These are phyloP conservation scores for Periophthalmus magnuspinnatus DNA, from an alignment of 2,797 vertebrate species.

Conservation along the genomic window DNA sequence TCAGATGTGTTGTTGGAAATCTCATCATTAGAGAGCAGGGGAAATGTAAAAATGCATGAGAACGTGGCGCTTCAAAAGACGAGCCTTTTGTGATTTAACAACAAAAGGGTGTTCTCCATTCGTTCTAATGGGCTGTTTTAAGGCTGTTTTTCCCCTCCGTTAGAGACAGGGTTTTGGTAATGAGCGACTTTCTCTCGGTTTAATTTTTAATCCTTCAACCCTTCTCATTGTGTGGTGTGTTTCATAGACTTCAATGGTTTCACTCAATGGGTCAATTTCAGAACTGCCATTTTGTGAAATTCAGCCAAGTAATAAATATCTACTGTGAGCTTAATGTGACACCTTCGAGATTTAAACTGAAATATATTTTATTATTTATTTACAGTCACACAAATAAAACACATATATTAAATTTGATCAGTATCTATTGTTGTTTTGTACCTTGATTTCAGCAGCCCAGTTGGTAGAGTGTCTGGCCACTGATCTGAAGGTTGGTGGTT, in stretches of 20 bases:
- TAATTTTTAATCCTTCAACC: constrained; percentile 46
- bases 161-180: constrained; percentile 68
- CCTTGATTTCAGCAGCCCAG: too few relatives aligned
- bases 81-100: constrained; percentile 56
- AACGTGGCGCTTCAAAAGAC: constrained; percentile 54
- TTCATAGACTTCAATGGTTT: constrained; percentile 3
- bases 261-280: background rate
- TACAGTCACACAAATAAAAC: background rate
- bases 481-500: too few relatives aligned
- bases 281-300: background rate
- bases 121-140: constrained; percentile 58
- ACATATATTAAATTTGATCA: background rate
- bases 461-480: too few relatives aligned
- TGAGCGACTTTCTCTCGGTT: constrained; percentile 62
- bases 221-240: background rate
- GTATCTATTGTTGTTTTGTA: background rate
- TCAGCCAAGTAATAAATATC: background rate
- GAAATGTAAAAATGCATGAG: constrained; percentile 38
- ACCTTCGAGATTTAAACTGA: background rate
- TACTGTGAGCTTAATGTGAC: background rate
- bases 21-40: constrained; percentile 34
- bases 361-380: background rate
- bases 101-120: constrained; percentile 60
- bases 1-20: constrained; percentile 30
- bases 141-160: constrained; percentile 64